Conservation (phyloP, 2,797 vertebrate genomes). For the Argya squamiceps region DNA sequence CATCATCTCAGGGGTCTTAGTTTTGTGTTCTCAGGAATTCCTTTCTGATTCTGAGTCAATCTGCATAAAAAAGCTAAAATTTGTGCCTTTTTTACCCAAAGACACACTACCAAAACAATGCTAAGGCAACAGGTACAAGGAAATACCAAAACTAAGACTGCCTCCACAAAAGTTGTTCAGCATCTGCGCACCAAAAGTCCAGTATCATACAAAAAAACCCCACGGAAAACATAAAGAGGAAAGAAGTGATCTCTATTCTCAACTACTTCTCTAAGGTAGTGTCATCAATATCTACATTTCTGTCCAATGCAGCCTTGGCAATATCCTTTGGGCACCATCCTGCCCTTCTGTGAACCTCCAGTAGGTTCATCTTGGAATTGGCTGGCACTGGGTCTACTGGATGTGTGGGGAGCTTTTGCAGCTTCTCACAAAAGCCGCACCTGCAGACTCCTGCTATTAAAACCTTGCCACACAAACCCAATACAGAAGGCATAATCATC, state of each 20-base stretch:
- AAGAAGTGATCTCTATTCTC: neutral
- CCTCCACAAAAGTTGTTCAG: neutral
- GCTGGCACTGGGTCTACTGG: neutral
- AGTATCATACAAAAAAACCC: neutral
- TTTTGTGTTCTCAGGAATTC: neutral
- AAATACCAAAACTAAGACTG: neutral
- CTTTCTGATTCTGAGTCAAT: neutral
- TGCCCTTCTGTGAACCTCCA: neutral
- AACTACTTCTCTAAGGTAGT: neutral
- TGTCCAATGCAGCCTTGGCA: neutral
- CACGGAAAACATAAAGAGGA: neutral
- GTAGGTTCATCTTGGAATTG: neutral
- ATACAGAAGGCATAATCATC: neutral
- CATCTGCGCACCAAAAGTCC: neutral
- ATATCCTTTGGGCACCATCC: neutral
- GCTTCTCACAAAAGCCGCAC: neutral
- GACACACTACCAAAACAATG: neutral
- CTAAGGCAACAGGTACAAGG: neutral
- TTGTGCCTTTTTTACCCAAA: neutral
- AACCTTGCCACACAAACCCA: neutral
- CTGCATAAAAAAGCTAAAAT: neutral
- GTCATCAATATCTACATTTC: neutral
- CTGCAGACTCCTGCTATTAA: neutral
- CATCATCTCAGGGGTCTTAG: neutral
- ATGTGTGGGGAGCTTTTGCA: neutral